These are phyloP conservation scores for Epizoanthus scotinus DNA, from an alignment of 92 coral and sea anemone species.

Conservation along the genomic window DNA sequence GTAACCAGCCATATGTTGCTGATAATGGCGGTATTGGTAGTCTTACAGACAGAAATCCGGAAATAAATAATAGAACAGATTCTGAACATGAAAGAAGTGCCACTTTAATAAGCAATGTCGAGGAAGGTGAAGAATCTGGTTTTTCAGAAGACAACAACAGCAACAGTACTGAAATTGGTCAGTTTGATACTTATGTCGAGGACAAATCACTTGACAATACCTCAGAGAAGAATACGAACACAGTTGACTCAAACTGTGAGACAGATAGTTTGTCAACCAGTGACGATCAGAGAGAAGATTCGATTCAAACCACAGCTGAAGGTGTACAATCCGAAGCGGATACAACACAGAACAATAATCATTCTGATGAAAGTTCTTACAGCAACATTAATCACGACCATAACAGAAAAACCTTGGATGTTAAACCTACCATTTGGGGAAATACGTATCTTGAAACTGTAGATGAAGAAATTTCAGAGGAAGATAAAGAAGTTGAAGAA, in stretches of 20 bases:
- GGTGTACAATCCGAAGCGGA: not conserved
- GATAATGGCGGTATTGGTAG: not conserved
- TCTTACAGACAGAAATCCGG: not conserved
- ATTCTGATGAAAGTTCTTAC: not conserved
- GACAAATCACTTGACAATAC: not conserved
- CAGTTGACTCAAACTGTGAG: not conserved
- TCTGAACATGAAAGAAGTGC: not conserved
- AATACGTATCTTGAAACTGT: not conserved
- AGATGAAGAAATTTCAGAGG: conserved; percentile 1
- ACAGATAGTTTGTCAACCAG: conserved; percentile 1
- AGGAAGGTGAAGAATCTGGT: not conserved
- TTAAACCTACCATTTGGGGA: too few relatives aligned
- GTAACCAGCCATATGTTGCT: not conserved
- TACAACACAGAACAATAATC: not conserved
- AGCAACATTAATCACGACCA: not conserved
- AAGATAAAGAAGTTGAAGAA: conserved; percentile 14
- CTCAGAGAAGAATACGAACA: not conserved
- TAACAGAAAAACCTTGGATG: not conserved
- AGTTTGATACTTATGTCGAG: not conserved
- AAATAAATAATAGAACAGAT: not conserved
- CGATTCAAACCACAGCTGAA: not conserved
- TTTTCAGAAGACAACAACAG: not conserved
- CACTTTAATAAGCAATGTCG: not conserved
- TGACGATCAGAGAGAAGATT: not conserved
- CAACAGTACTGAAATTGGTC: not conserved